A percentile compares a stretch with the other conserved stretches of the same genome.
Conservation (phyloP, 2,888 invertebrate species). For the Leuctra nigra region DNA sequence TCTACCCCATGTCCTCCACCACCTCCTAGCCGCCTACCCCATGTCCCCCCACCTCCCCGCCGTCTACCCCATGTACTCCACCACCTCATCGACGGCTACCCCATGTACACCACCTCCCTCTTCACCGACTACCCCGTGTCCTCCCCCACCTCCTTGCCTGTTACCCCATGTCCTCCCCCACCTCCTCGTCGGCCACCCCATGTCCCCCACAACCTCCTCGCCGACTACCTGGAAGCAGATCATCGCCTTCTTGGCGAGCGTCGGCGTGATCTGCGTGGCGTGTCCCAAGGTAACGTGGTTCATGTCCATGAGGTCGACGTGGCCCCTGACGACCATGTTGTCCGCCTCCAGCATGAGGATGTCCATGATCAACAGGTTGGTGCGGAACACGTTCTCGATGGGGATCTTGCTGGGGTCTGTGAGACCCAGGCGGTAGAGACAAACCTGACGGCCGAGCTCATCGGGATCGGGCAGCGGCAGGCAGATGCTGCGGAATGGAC, state of each 20-base stretch:
- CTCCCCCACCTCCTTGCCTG: no score
- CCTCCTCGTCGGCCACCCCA: no score
- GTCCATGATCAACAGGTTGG: slow-evolving; percentile 50
- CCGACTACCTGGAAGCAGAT: slow-evolving; percentile 39
- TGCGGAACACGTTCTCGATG: slow-evolving; percentile 45
- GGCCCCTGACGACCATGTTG: slow-evolving; percentile 33
- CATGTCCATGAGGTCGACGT: slow-evolving; percentile 47
- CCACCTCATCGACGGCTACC: no score
- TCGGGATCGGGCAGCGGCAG: slow-evolving; percentile 33
- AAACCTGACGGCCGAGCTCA: slow-evolving; percentile 44
- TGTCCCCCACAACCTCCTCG: no score
- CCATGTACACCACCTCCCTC: no score
- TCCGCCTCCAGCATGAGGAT: slow-evolving; percentile 55
- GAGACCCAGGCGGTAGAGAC: slow-evolving; percentile 47
- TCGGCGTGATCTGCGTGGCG: slow-evolving; percentile 51
- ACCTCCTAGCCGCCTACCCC: no score
- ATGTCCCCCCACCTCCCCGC: no score
- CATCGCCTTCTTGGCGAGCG: slow-evolving; percentile 51
- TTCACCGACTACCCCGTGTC: no score
- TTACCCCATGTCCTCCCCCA: no score
- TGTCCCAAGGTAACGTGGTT: slow-evolving; percentile 48
- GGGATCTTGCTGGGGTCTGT: slow-evolving; percentile 43
- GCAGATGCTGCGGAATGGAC: slow-evolving; percentile 12
- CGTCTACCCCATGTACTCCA: no score
- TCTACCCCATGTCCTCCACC: no score